phyloP scores from a whole-genome alignment of 1,140 invertebrate species.

The Listronotus oregonensis region DNA sequence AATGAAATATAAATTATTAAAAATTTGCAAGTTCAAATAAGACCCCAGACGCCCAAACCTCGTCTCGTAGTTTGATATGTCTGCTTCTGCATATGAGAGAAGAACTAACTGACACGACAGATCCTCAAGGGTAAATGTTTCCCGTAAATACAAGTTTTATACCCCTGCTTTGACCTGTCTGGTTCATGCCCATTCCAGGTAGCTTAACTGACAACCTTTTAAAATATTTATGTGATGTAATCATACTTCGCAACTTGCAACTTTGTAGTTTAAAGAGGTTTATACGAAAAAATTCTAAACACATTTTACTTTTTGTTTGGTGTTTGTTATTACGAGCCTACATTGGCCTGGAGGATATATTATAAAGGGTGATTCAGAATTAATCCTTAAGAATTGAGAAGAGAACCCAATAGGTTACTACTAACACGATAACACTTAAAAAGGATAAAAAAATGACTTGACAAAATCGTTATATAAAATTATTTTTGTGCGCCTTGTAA shows the following conservation, averaged over 20 bases:
- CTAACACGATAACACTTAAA: too few species aligned
- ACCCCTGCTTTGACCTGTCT: conserved; percentile 19
- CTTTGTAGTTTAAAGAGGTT: background rate
- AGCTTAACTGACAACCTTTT: conserved; percentile 6
- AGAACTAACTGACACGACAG: conserved; percentile 15
- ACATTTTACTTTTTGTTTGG: too few species aligned
- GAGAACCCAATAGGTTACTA: too few species aligned
- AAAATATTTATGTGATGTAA: conserved; percentile 1
- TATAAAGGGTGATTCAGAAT: too few species aligned
- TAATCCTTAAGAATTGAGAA: too few species aligned
- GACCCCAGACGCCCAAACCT: background rate
- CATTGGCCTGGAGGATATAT: too few species aligned
- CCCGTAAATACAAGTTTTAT: conserved; percentile 21
- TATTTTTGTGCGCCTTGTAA: too few species aligned
- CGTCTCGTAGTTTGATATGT: conserved; percentile 11
- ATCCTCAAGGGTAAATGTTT: conserved; percentile 20
- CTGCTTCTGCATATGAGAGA: conserved; percentile 9
- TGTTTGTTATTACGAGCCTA: too few species aligned
- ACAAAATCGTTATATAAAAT: too few species aligned
- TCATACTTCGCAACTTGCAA: conserved; percentile 4
- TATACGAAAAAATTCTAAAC: background rate
- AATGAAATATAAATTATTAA: conserved; percentile 4
- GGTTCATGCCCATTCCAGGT: conserved; percentile 5
- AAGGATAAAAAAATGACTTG: too few species aligned
- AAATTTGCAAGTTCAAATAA: conserved; percentile 1